Conservation (phyloP, 2,797 vertebrate species). For the Psittacula derbiana region DNA sequence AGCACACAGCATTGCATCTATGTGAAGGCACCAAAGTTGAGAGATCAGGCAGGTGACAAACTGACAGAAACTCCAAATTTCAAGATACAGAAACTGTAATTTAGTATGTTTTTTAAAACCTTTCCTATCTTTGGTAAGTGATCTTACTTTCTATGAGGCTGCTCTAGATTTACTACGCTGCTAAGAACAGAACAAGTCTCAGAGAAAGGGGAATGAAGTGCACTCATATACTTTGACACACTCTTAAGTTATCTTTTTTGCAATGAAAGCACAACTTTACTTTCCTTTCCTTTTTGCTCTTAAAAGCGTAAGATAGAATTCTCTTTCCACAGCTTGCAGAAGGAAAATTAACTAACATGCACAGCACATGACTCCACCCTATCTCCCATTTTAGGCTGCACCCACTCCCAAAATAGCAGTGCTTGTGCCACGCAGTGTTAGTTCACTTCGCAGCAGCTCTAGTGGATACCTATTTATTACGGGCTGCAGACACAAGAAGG, state of each 20-base stretch:
- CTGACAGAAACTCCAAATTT: conserved; percentile 7
- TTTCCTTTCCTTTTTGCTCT: background rate
- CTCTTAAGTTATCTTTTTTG: background rate
- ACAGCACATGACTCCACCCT: background rate
- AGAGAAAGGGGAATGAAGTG: background rate
- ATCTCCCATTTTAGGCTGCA: background rate
- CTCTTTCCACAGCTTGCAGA: background rate
- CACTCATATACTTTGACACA: background rate
- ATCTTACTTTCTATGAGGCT: background rate
- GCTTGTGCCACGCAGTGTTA: background rate
- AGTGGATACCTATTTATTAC: background rate
- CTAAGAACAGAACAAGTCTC: background rate
- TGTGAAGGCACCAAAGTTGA: background rate
- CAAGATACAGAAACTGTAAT: background rate
- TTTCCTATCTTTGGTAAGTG: background rate
- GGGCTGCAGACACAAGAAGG: background rate
- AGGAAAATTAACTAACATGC: background rate
- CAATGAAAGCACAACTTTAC: background rate
- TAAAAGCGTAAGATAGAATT: background rate
- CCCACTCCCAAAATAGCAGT: background rate
- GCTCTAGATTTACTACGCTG: background rate
- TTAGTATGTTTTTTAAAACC: background rate
- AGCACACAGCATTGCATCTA: background rate
- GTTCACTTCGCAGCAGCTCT: background rate
- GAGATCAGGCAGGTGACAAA: background rate